Evolutionary conservation across 2,113 vertebrate genomes (phyloP), one percentile per base, ranked within the genome.

Genomic region (Ibidorhyncha struthersii): DNA sequence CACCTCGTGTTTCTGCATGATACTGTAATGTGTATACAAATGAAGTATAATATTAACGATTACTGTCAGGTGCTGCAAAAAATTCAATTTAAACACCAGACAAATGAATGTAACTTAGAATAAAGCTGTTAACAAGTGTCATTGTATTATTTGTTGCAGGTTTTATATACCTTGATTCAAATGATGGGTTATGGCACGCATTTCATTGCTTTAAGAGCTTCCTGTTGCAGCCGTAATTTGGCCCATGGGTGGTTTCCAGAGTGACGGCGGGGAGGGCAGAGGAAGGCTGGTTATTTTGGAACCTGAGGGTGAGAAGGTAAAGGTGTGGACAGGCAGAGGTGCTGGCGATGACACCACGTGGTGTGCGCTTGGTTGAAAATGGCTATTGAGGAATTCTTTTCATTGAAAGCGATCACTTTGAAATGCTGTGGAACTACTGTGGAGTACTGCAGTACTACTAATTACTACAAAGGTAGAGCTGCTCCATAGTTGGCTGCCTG

Each of bases 341-440:
- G 76, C 47, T 52, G 50, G 22, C 0, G 0, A 15, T 6, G 59
- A 20, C 43, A n/a, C 49, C 13, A 8, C 10, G 43, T 20, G 63
- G 6, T 21, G 19, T 6, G 5, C 50, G 45, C 38, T 62, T 6
- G 0, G 12, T 66, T 66, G 22, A 69, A 66, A 92, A 23, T 34
- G 34, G 40, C 58, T 80, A 5, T 9, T 67, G 58, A 56, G 79
- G 45, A 27, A 3, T 14, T 30, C 22, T 45, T 73, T 63, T 47
- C 10, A 6, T 23, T 72, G 52, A 14, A 40, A 79, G 53, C 5
- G 29, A 21, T 74, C 32, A 2, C 2, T 9, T 50, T 59, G 4
- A 32, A 65, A 26, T 25, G 3, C 30, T 52, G 27, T 47, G 36
- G 63, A 62, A 7, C 25, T 47, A 13, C 23, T 73, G 30, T 32